Percentiles rank a stretch among this genome's conserved stretches.
phyloP scores from a whole-genome alignment of 2,888 invertebrate species.

The Chaetogeoica ovagalla region DNA sequence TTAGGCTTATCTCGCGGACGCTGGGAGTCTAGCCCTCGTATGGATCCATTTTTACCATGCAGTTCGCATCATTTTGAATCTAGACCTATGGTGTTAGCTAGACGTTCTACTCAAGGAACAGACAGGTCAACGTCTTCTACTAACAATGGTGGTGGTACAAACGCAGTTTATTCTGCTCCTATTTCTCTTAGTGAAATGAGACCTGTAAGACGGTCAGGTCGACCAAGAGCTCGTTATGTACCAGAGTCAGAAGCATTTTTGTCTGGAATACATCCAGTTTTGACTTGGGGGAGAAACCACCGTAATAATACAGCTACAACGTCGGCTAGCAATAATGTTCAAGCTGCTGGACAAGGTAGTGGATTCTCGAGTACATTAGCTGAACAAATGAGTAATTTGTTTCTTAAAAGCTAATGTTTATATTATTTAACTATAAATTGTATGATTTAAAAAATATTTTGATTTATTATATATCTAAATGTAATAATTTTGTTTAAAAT shows the following conservation, averaged over 20 bases:
- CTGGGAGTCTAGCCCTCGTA: slow-evolving; percentile 57
- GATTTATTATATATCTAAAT: background rate
- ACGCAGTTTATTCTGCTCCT: slow-evolving; percentile 1
- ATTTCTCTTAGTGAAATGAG: slow-evolving; percentile 18
- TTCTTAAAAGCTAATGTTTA: background rate
- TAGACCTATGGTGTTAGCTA: slow-evolving; percentile 53
- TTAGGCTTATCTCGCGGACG: slow-evolving; percentile 28
- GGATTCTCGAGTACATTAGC: background rate
- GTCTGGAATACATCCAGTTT: slow-evolving; percentile 25
- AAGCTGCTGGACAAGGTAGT: slow-evolving; percentile 4
- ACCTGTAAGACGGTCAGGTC: background rate
- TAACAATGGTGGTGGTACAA: background rate
- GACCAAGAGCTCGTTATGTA: slow-evolving; percentile 15
- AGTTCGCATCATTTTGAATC: slow-evolving; percentile 69
- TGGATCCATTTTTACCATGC: slow-evolving; percentile 73
- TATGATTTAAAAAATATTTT: background rate
- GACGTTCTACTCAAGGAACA: slow-evolving; percentile 20
- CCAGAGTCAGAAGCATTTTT: background rate
- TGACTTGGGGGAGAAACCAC: slow-evolving; percentile 37
- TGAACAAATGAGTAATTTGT: slow-evolving; percentile 38
- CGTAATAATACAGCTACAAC: slow-evolving; percentile 15
- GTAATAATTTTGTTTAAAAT: background rate
- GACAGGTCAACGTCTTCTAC: slow-evolving; percentile 48
- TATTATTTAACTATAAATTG: background rate
- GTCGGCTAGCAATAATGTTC: slow-evolving; percentile 20